phyloP scores from a whole-genome alignment of 1,140 invertebrate species.

The Zaprionus capensis region DNA sequence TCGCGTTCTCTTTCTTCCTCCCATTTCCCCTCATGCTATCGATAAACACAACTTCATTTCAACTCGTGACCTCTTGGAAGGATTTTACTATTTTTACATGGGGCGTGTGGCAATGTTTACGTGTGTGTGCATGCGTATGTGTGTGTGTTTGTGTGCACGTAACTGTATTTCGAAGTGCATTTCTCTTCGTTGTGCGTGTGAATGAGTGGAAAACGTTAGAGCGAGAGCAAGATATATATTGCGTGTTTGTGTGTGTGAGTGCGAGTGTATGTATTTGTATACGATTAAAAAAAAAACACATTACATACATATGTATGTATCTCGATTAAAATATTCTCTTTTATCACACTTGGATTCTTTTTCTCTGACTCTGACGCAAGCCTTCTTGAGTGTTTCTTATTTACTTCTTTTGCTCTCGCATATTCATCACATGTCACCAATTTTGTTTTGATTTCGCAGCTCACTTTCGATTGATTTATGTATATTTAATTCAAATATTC shows the following conservation, averaged over 20 bases:
- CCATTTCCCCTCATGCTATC: constrained; percentile 29
- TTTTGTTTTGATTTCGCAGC: constrained; percentile 11
- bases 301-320: constrained; percentile 39
- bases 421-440: constrained; percentile 4
- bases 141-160: constrained; percentile 57
- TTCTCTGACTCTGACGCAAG: constrained; percentile 68
- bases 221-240: constrained; percentile 28
- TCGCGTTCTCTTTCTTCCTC: constrained; percentile 20
- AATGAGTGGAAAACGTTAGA: constrained; percentile 24
- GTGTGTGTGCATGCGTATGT: constrained; percentile 21
- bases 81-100: constrained; percentile 75
- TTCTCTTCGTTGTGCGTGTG: constrained; percentile 31
- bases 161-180: constrained; percentile 79
- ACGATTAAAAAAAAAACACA: constrained; percentile 41
- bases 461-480: constrained; percentile 7
- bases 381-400: constrained; percentile 16
- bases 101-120: constrained; percentile 28
- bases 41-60: constrained; percentile 65
- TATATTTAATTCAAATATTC: constrained; percentile 33
- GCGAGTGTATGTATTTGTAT: constrained; percentile 15
- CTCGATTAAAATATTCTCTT: constrained; percentile 62
- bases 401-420: constrained; percentile 11
- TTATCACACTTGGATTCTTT: constrained; percentile 41
- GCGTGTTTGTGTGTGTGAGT: constrained; percentile 9
- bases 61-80: constrained; percentile 79